These are phyloP conservation scores for Schizotus pectinicornis DNA, from an alignment of 2,888 invertebrate species.

Conservation along the genomic window DNA sequence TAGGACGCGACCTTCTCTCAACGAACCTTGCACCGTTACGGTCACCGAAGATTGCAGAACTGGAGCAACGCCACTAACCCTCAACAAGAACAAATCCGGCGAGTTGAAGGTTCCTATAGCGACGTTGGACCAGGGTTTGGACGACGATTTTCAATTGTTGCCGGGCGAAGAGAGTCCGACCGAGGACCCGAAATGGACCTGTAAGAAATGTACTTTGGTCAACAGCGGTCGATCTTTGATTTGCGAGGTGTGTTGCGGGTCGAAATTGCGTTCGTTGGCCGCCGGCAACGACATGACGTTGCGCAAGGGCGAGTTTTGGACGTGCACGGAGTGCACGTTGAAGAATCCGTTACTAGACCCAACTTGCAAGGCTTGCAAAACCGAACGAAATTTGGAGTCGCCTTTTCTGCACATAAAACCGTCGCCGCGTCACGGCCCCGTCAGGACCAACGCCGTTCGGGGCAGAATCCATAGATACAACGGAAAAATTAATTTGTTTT, in stretches of 20 bases:
- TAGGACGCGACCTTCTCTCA: constrained; percentile 66
- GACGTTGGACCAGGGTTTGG: constrained; percentile 71
- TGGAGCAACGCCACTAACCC: constrained; percentile 44
- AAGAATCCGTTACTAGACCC: constrained; percentile 75
- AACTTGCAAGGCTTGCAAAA: constrained; percentile 79
- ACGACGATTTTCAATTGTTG: constrained; percentile 71
- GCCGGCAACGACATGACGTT: constrained; percentile 71
- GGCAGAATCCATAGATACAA: too few species aligned
- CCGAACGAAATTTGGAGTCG: constrained; percentile 58
- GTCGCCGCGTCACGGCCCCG: background rate
- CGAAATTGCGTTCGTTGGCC: constrained; percentile 73
- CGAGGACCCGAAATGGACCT: constrained; percentile 74
- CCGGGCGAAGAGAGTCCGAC: constrained; percentile 51
- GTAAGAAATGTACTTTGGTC: constrained; percentile 85
- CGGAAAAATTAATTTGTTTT: too few species aligned
- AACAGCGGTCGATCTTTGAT: constrained; percentile 74
- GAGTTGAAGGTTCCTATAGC: constrained; percentile 66
- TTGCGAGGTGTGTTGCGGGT: constrained; percentile 89
- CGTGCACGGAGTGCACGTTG: constrained; percentile 81
- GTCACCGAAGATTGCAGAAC: constrained; percentile 63
- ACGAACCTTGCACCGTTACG: constrained; percentile 74
- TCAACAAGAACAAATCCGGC: constrained; percentile 50
- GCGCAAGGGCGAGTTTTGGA: constrained; percentile 77
- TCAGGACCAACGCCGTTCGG: too few species aligned
- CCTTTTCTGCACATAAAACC: constrained; percentile 17